Base-by-base conservation (phyloP, 2,113 vertebrate species). In the Entosphenus tridentatus region DNA sequence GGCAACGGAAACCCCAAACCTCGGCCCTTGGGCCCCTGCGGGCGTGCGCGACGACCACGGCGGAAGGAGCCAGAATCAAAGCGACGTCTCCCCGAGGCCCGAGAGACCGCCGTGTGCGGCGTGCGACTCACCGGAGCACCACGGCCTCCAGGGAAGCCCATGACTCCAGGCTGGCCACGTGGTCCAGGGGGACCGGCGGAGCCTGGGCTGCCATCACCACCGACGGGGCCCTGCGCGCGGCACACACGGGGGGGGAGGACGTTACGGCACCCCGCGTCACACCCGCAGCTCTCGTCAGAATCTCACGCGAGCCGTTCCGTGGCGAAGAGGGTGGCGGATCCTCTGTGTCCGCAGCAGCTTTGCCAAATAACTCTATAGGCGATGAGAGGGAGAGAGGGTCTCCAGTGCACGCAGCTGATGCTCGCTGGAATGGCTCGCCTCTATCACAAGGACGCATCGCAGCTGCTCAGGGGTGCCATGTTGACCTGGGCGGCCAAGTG, bases 81-180 rank as follows among this genome's bases (percentile, higher is more conserved):
- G 39, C 6, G 4, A 39, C 39, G 39, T 39, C 39, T 39, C 39
- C 39, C 39, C 6, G 39, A 39, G 39, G 1, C 39, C 39, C 39
- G 39, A 39, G 39, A 39, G 39, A 39, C 39, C 39, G 39, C 39
- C 39, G 39, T 39, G 39, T 39, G 39, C 39, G 39, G 39, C 39
- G 39, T 39, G 39, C 39, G 39, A 65, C 62, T 65, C 21, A 65
- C 62, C n/a, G 62, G 8, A 65, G 62, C 8, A 8, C 62, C 62
- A n/a, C 21, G n/a, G n/a, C 8, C 62, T 65, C 62, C 62, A 18
- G 62, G 62, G 62, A 65, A 65, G n/a, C 62, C 62, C 62, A 65
- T 65, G 62, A 65, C 62, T 16, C 62, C 62, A 65, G 62, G 62
- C 21, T 65, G 62, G 21, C 62, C 62, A 65, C 62, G 62, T 9